Evolutionary conservation across 2,797 vertebrate species (phyloP).

Genomic region (Paratrypauchen microcephalus): DNA sequence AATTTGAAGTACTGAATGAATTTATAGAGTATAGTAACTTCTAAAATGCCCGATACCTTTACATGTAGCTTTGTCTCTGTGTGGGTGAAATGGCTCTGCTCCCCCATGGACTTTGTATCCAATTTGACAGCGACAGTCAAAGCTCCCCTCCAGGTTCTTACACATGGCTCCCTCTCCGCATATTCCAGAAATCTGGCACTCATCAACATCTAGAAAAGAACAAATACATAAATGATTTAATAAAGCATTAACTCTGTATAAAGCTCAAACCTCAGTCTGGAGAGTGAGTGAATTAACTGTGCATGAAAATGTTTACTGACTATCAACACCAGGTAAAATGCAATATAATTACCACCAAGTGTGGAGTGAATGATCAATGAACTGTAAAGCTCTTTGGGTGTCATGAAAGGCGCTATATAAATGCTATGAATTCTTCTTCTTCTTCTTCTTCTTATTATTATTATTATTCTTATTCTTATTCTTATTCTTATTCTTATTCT

Average conservation of each 20-base stretch:
- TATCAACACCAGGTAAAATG: no score
- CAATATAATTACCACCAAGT: no score
- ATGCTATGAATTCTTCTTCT: no score
- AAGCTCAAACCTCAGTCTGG: not conserved
- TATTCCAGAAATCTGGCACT: conserved; percentile 76
- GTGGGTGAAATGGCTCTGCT: conserved; percentile 72
- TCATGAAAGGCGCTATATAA: no score
- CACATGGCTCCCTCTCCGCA: conserved; percentile 84
- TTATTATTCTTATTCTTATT: no score
- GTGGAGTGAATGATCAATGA: no score
- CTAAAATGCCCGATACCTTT: conserved; percentile 68
- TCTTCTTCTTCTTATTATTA: no score
- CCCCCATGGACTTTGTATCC: conserved; percentile 81
- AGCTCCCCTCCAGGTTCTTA: conserved; percentile 82
- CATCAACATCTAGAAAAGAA: conserved; percentile 80
- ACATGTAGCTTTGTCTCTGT: conserved; percentile 70
- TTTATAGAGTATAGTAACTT: not conserved
- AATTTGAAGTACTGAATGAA: not conserved
- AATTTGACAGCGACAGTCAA: conserved; percentile 82
- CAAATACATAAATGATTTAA: not conserved
- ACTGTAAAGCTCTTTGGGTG: no score
- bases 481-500: no score
- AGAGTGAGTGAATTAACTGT: not conserved
- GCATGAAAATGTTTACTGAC: not conserved
- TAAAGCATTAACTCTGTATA: not conserved